Percentiles rank a stretch among this genome's conserved stretches.
These are phyloP conservation scores for Geodia barretti DNA, from an alignment of 37 sponge, comb jelly and placozoan species.

Conservation along the genomic window DNA sequence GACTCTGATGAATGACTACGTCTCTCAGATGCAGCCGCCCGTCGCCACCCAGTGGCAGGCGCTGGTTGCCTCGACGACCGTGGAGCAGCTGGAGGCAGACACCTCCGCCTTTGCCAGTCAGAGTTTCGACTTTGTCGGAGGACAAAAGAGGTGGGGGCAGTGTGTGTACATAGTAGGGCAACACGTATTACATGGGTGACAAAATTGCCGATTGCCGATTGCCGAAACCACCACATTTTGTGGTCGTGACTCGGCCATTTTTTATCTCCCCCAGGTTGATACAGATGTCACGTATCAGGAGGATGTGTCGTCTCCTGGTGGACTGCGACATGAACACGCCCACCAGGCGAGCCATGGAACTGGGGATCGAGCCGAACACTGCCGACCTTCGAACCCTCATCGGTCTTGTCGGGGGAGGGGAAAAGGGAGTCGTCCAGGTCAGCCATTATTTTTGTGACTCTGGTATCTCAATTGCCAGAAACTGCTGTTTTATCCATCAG, in stretches of 20 bases:
- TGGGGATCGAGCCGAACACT: no score
- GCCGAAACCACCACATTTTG: neutral
- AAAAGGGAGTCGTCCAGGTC: neutral
- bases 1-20: constrained; percentile 28
- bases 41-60: constrained; percentile 23
- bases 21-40: constrained; percentile 27
- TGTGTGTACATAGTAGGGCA: no score
- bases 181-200: no score
- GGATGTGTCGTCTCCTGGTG: constrained; percentile 72
- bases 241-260: neutral
- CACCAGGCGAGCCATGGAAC: constrained; percentile 5
- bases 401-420: constrained; percentile 14
- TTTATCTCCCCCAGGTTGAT: no score
- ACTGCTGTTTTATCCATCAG: neutral
- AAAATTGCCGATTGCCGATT: no score
- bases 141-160: no score
- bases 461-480: neutral
- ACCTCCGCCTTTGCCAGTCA: neutral
- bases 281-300: constrained; percentile 56
- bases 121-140: no score
- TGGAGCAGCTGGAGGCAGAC: neutral
- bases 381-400: no score
- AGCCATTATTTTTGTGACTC: no score
- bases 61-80: neutral
- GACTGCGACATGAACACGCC: constrained; percentile 57